Evolutionary conservation across 2,888 invertebrate species (phyloP).

Genomic region (Cephus sareptanus): DNA sequence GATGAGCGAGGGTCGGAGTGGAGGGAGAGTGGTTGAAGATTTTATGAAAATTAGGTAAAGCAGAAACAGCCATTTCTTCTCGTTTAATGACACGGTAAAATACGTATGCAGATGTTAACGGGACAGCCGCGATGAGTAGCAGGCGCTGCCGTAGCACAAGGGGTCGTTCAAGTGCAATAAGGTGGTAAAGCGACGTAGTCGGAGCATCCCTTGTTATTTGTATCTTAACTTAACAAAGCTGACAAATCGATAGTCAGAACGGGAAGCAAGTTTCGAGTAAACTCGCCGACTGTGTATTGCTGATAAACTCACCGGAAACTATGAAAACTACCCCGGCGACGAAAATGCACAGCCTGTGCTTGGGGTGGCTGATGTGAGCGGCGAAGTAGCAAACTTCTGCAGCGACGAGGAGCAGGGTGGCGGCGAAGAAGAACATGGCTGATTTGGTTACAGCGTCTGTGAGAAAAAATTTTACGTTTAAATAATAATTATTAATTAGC

Average conservation of each 20-base stretch:
- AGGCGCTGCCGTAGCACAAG: neutral
- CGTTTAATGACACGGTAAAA: conserved; percentile 5
- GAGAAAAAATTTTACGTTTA: conserved; percentile 27
- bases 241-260: neutral
- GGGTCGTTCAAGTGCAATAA: neutral
- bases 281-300: neutral
- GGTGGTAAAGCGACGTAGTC: neutral
- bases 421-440: conserved; percentile 82
- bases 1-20: rapidly evolving
- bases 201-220: neutral
- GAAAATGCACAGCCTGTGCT: conserved; percentile 83
- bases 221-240: neutral
- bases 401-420: conserved; percentile 79
- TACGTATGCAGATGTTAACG: conserved; percentile 9
- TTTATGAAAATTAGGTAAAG: neutral
- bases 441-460: conserved; percentile 90
- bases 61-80: conserved; percentile 7
- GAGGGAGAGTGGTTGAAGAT: neutral
- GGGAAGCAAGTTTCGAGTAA: neutral
- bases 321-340: conserved; percentile 89
- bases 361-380: conserved; percentile 80
- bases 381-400: conserved; percentile 85
- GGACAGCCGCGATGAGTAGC: neutral
- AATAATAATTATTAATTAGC: neutral
- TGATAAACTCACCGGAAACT: conserved; percentile 79